Evolutionary conservation across 2,888 invertebrate species (phyloP).

Genomic region (Pristionchus mayeri): DNA sequence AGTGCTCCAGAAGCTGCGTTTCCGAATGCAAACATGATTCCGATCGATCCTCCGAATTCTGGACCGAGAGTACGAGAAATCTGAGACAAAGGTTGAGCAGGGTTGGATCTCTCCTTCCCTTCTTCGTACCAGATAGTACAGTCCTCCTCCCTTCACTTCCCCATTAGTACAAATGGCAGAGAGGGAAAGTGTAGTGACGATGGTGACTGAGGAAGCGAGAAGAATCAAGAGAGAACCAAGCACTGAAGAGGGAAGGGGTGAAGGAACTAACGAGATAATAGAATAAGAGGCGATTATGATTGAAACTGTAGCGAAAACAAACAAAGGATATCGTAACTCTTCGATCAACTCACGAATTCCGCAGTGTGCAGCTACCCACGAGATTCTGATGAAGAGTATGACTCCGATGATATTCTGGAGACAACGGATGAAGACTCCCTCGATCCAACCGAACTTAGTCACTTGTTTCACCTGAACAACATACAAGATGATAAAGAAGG

Average conservation of each 20-base stretch:
- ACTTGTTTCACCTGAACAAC: not conserved
- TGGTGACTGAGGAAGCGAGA: constrained; percentile 78
- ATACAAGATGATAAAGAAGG: no score
- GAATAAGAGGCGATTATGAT: no score
- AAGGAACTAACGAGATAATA: no score
- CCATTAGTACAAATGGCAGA: constrained; percentile 97
- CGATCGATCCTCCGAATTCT: constrained; percentile 94
- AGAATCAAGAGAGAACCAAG: constrained; percentile 50
- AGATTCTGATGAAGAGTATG: constrained; percentile 94
- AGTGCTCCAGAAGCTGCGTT: constrained; percentile 86
- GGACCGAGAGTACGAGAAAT: constrained; percentile 85
- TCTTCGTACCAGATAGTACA: constrained; percentile 89
- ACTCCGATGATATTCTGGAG: constrained; percentile 98
- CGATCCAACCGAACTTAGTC: constrained; percentile 89
- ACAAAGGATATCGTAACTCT: no score
- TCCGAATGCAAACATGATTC: constrained; percentile 93
- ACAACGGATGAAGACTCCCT: constrained; percentile 89
- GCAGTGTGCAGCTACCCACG: constrained; percentile 82
- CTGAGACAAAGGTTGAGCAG: constrained; percentile 3
- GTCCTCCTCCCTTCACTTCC: constrained; percentile 91
- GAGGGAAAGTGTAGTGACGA: constrained; percentile 93
- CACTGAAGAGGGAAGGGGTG: not conserved
- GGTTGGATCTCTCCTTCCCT: not conserved
- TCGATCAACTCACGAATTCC: constrained; percentile 4
- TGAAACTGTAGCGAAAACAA: no score